phyloP scores from a whole-genome alignment of 1,140 invertebrate genomes.

The Platyscapa corneri region DNA sequence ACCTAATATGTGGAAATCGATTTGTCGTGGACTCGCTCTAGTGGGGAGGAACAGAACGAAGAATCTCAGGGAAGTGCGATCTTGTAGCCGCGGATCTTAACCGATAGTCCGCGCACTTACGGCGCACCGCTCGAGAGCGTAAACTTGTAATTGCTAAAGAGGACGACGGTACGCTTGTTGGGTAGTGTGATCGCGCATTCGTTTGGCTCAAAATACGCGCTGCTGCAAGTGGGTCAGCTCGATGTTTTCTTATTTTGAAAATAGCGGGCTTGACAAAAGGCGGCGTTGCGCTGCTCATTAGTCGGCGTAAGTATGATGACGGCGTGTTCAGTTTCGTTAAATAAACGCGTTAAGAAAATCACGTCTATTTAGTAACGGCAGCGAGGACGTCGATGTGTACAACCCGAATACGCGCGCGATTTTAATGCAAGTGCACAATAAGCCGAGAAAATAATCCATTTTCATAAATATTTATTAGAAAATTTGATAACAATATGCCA shows the following conservation, averaged over 20 bases:
- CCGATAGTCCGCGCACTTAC: background rate
- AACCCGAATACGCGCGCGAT: no score
- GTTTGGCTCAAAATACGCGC: background rate
- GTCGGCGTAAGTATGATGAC: background rate
- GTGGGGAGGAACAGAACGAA: background rate
- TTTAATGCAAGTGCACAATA: no score
- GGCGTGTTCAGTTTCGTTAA: background rate
- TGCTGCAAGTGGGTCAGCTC: background rate
- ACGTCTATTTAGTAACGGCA: background rate
- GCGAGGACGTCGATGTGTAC: no score
- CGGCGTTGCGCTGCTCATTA: background rate
- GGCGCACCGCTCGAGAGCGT: background rate
- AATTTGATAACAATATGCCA: no score
- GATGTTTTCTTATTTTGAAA: background rate
- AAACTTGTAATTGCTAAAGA: background rate
- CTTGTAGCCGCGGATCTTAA: background rate
- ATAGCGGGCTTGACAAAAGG: background rate
- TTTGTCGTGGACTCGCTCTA: background rate
- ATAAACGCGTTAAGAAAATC: no score
- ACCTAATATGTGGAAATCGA: slow-evolving; percentile 27
- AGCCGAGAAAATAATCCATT: no score
- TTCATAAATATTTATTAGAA: no score
- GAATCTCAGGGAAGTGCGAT: background rate
- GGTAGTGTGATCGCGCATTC: background rate
- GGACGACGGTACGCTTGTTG: no score